phyloP scores from a whole-genome alignment of 2,113 vertebrate genomes.

The Carassius gibelio region DNA sequence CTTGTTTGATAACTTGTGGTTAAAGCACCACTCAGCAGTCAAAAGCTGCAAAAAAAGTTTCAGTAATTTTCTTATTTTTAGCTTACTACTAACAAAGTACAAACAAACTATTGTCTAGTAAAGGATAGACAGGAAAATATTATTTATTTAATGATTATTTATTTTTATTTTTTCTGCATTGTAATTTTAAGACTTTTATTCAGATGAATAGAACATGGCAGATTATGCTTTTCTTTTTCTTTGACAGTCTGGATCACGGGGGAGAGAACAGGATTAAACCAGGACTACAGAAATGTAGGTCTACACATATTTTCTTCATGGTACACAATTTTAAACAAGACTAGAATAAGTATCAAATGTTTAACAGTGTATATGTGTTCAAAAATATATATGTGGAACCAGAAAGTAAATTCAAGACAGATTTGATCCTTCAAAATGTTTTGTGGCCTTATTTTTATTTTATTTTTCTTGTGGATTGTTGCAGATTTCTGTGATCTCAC shows the following conservation, averaged over 20 bases:
- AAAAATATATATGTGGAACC: neutral
- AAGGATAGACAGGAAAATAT: no score
- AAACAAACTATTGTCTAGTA: no score
- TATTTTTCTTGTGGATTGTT: neutral
- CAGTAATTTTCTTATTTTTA: no score
- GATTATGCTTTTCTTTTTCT: neutral
- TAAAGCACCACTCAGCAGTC: no score
- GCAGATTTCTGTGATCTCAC: no score
- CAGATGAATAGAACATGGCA: no score
- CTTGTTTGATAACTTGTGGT: no score
- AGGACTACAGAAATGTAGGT: slow-evolving; percentile 1
- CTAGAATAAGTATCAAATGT: neutral
- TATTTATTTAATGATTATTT: no score
- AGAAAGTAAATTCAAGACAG: neutral
- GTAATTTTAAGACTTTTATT: no score
- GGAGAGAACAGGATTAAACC: neutral
- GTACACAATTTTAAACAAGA: neutral
- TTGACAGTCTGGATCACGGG: neutral
- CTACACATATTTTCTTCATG: neutral
- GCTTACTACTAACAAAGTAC: no score
- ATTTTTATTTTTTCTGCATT: no score
- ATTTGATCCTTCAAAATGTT: neutral
- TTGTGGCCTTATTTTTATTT: neutral
- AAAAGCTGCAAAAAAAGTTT: no score
- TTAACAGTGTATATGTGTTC: neutral